Evolutionary conservation across 2,113 vertebrate genomes (phyloP), one percentile per base, ranked within the genome.

Genomic region (Boulengeromyrus knoepffleri): DNA sequence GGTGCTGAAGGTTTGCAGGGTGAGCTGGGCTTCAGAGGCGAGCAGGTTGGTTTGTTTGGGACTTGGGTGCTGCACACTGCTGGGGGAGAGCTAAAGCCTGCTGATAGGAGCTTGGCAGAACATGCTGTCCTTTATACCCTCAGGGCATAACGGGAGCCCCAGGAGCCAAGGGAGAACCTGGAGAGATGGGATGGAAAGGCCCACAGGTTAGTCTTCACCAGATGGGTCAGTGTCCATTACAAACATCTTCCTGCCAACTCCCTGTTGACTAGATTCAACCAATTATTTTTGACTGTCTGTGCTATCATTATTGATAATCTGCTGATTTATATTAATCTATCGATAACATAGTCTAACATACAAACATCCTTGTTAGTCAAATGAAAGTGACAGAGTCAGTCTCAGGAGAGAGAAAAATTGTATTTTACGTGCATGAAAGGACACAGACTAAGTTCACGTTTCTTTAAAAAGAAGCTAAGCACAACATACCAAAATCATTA

Each of bases 31-130:
- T 58, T 52, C 27, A 58, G 36, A 46, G 90, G 87, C 19, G 15
- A 19, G 19, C 90, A 90, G 90, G 90, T 90, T 74, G 90, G 90
- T 90, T 87, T 66, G 89, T 90, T 49, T 17, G 19, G 21, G n/a
- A 36, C 36, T 42, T 10, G 15, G 70, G 7, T 39, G 31, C 36
- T 19, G 15, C 31, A 39, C 5, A 80, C 74, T 80, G 36, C 31
- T 42, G 36, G 1, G 42, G 4, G 5, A 42, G 2, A 42, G 74
- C 17, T 27, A 80, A 39, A 80, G 74, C 5, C 74, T 80, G 36
- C 74, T 42, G 74, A 2, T 17, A 10, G 36, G 36, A 39, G 36
- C 74, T 19, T 80, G 74, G 15, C 36, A 80, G 31, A 80, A 31
- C 36, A 42, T 80, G 31, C 36, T 42, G 36, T 39, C 17, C 10